Evolutionary conservation across 2,113 vertebrate genomes (phyloP).

Genomic region (Prolemur simus): DNA sequence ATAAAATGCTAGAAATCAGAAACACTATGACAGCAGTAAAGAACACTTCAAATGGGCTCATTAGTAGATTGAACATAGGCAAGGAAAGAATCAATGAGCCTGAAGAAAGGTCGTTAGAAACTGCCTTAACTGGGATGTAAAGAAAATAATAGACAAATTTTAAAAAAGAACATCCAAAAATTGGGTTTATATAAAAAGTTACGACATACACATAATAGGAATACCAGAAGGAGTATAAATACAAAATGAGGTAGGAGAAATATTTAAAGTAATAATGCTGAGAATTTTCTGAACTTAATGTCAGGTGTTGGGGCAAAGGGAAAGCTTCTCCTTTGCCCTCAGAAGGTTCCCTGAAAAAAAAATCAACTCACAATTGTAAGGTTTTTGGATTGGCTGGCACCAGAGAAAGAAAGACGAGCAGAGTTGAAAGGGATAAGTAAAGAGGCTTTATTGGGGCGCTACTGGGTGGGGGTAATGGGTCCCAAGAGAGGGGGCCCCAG

Average conservation of each 20-base stretch:
- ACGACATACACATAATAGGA: neutral
- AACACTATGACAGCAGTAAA: neutral
- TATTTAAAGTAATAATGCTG: neutral
- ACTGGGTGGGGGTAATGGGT: no score
- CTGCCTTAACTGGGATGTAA: neutral
- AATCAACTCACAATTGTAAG: no score
- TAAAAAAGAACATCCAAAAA: neutral
- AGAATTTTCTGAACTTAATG: neutral
- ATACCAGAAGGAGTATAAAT: neutral
- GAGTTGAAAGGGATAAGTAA: no score
- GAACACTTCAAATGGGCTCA: no score
- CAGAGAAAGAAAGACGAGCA: no score
- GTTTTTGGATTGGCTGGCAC: no score
- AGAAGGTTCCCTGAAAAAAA: no score
- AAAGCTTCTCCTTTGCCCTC: no score
- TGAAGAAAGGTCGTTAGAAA: neutral
- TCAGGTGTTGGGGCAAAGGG: no score
- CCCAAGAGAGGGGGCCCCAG: no score
- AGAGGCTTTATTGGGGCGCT: no score
- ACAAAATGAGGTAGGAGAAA: neutral
- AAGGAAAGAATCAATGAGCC: neutral
- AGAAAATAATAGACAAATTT: neutral
- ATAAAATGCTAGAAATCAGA: neutral
- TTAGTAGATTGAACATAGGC: neutral
- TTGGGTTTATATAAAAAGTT: neutral